A percentile compares a stretch with the other conserved stretches of the same genome.
Conservation (phyloP, 2,888 invertebrate species). For the Melipona bicolor region DNA sequence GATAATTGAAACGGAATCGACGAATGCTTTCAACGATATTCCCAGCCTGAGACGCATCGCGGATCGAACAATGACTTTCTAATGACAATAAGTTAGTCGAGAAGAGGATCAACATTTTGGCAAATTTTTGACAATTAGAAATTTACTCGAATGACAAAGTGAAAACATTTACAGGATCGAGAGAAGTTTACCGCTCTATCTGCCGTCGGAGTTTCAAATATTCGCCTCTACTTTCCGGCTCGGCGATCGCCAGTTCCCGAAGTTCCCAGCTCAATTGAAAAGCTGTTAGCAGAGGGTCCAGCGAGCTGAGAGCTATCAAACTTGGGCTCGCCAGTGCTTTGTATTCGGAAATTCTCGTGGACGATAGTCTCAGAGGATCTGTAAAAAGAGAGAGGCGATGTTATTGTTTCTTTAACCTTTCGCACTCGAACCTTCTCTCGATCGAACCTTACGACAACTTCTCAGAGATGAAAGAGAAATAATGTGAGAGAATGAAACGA, state of each 20-base stretch:
- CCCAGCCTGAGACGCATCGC: background rate
- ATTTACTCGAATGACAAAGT: background rate
- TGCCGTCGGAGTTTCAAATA: constrained; percentile 94
- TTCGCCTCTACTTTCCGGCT: constrained; percentile 96
- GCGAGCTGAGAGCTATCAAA: constrained; percentile 95
- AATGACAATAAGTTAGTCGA: background rate
- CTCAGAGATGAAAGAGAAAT: no score
- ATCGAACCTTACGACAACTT: no score
- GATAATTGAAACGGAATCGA: constrained; percentile 13
- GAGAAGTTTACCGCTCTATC: constrained; percentile 88
- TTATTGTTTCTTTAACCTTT: no score
- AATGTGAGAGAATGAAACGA: no score
- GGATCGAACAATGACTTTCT: no score
- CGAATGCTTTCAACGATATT: background rate
- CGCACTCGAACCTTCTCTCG: no score
- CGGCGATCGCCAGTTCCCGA: constrained; percentile 94
- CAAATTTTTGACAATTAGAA: no score
- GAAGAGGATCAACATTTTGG: no score
- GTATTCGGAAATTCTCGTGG: constrained; percentile 96
- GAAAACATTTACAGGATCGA: no score
- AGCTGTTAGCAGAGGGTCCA: constrained; percentile 96
- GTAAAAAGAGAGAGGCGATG: background rate
- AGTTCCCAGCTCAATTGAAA: constrained; percentile 98
- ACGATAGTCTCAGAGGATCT: constrained; percentile 92
- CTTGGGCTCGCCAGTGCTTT: constrained; percentile 96